These are phyloP conservation scores for Haliclona indistincta DNA, from an alignment of 37 sponge, comb jelly and placozoan genomes.

Conservation along the genomic window DNA sequence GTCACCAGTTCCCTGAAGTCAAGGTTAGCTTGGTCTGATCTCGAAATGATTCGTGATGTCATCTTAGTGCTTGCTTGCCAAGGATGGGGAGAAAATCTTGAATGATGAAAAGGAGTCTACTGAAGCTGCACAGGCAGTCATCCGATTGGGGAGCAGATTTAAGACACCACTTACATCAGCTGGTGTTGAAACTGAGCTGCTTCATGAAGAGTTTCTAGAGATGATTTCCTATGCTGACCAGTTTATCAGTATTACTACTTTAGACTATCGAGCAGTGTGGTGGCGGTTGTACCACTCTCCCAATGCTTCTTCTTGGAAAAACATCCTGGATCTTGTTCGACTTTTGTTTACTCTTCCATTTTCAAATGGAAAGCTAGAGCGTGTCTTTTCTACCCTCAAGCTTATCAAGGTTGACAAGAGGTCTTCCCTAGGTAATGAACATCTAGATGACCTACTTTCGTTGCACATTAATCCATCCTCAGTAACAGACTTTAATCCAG, in stretches of 20 bases:
- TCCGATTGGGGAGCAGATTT: conserved; percentile 30
- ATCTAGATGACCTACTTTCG: conserved; percentile 29
- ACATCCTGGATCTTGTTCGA: conserved; percentile 24
- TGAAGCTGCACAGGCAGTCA: no score
- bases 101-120: no score
- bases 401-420: conserved; percentile 47
- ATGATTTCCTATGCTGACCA: conserved; percentile 29
- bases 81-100: no score
- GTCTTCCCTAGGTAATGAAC: conserved; percentile 11
- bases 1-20: no score
- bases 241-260: no score
- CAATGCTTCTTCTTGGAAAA: conserved; percentile 39
- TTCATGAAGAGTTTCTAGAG: conserved; percentile 36
- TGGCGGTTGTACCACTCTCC: conserved; percentile 53
- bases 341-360: conserved; percentile 52
- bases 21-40: no score
- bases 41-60: no score
- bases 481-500: conserved; percentile 22
- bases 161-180: conserved; percentile 35
- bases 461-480: conserved; percentile 22
- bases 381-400: conserved; percentile 39
- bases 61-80: no score
- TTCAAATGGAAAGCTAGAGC: conserved; percentile 61
- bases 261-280: no score
- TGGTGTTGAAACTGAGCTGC: conserved; percentile 20